These are phyloP conservation scores for Dendrocincla tyrannina DNA, from an alignment of 2,797 vertebrate genomes.

Conservation along the genomic window DNA sequence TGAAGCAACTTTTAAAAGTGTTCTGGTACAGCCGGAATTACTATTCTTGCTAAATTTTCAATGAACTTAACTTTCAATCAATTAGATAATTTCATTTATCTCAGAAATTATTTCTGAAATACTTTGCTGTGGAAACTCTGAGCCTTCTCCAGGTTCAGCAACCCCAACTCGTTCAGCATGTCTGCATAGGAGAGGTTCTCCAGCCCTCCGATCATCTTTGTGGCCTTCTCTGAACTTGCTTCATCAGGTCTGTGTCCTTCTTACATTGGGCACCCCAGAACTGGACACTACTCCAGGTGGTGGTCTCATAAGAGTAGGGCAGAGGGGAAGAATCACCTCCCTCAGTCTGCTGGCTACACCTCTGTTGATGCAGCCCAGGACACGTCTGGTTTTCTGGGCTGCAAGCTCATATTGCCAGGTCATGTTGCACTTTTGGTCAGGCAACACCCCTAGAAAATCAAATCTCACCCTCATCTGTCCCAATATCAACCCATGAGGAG, in stretches of 20 bases:
- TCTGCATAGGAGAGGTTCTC: neutral
- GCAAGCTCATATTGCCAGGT: neutral
- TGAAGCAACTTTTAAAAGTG: neutral
- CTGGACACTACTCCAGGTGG: neutral
- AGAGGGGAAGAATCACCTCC: neutral
- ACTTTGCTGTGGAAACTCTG: neutral
- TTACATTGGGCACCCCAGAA: neutral
- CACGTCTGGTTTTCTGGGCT: neutral
- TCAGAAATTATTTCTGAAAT: neutral
- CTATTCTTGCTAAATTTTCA: neutral
- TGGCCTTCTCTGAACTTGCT: neutral
- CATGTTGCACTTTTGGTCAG: fast-evolving
- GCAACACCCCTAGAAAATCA: neutral
- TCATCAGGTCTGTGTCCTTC: neutral
- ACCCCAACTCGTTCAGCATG: neutral
- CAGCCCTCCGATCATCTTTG: neutral
- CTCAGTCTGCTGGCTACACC: neutral
- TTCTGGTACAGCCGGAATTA: neutral
- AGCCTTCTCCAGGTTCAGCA: neutral
- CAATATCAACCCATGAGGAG: neutral
- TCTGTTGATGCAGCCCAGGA: neutral
- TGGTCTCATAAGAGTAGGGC: too few relatives aligned
- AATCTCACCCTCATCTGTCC: too few relatives aligned
- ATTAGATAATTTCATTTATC: neutral
- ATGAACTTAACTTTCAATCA: neutral